phyloP scores from a whole-genome alignment of 35 echinoderm and acorn worm genomes.

The Diadema setosum region DNA sequence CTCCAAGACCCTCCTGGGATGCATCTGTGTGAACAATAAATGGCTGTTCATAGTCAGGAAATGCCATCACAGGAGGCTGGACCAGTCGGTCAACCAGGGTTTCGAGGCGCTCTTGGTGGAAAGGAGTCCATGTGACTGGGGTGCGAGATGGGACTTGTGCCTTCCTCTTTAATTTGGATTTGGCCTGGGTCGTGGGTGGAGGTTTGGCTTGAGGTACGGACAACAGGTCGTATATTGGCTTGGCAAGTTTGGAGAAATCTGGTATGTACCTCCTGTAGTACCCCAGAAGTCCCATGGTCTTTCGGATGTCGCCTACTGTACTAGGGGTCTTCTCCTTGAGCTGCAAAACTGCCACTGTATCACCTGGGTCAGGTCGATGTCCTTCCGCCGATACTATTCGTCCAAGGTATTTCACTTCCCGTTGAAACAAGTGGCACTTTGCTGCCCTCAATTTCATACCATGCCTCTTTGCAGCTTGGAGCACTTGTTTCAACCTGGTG shows the following conservation, averaged over 20 bases:
- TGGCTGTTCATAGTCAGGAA: neutral
- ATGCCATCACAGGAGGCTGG: conserved; percentile 2
- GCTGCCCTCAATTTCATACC: conserved; percentile 27
- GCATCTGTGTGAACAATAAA: conserved; percentile 38
- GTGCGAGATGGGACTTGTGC: neutral
- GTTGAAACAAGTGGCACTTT: conserved; percentile 42
- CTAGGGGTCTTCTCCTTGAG: conserved; percentile 2
- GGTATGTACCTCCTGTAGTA: conserved; percentile 29
- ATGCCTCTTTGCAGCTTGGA: neutral
- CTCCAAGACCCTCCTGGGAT: conserved; percentile 13
- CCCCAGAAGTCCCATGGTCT: conserved; percentile 15
- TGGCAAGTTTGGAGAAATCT: conserved; percentile 3
- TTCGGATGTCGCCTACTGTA: conserved; percentile 8
- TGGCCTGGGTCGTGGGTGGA: neutral
- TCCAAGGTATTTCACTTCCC: conserved; percentile 37
- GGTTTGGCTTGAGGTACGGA: neutral
- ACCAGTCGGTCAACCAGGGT: neutral
- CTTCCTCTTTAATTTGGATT: neutral
- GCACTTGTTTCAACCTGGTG: neutral
- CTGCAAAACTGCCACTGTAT: neutral
- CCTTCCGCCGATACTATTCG: conserved; percentile 36
- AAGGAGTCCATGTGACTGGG: neutral
- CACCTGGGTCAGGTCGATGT: neutral
- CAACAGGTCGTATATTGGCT: conserved; percentile 25
- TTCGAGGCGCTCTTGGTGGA: neutral